Base-by-base conservation (phyloP, 2,797 vertebrate genomes). In the Lepus oiostolus region DNA sequence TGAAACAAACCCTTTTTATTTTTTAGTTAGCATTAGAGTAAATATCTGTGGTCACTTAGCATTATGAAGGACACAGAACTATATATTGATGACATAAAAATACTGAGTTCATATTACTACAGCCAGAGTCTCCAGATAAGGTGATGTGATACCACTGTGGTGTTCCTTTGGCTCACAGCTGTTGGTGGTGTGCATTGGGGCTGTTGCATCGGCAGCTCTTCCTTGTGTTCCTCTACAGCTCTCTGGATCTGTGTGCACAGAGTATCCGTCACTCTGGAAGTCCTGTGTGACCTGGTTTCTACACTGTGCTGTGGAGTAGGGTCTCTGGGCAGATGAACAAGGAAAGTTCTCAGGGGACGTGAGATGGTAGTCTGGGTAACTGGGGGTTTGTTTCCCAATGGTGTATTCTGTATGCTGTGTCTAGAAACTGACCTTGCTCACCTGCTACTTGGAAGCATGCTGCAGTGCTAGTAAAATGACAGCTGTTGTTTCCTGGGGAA, bases 1-100 rank as follows among this genome's bases (percentile, higher is more conserved):
- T 91, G 58, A 93, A 95, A 82, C n/a, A 71, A 28, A 13, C 47
- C 30, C 19, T 83, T 89, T 30, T 85, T 92, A 60, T 50, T 74
- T 72, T 91, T 84, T 42, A 28, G 35, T 83, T 94, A 71, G 60
- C 16, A 26, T 86, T 71, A 38, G 32, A 75, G 19, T 88, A 82
- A 80, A 58, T 54, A 63, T 76, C 24, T 7, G 11, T 87, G 63
- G 90, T 85, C 32, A 54, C 1, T 47, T 28, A 30, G 21, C n/a
- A 28, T 70, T 85, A 30, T 86, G 14, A 85, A 83, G 75, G 71
- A 86, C 7, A 50, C 17, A 90, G 58, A 94, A 58, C n/a, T 7
- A 2, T 63, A 14, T 50, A 71, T 35, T 91, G 89, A 32, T 82
- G 62, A 38, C 38, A 80, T 79, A 62, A 84, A 89, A 74, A 70